Conservation (phyloP, 1,140 invertebrate species). For the Aleiodes sp. region DNA sequence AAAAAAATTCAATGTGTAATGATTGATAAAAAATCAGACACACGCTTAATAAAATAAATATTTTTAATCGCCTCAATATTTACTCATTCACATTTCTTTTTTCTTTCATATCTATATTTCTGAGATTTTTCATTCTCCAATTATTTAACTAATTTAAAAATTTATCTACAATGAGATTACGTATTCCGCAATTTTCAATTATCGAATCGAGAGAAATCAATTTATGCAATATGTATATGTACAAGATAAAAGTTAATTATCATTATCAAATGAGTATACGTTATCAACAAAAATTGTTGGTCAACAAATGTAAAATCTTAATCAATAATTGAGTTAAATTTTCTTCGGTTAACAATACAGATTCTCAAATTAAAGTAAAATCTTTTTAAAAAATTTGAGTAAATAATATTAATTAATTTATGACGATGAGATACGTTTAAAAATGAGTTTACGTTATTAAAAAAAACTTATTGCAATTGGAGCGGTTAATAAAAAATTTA, state of each 20-base stretch:
- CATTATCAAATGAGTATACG: neutral
- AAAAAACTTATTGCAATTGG: constrained; percentile 1
- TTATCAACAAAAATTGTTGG: neutral
- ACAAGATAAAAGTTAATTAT: neutral
- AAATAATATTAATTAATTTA: neutral
- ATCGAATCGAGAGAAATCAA: neutral
- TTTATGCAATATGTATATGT: neutral
- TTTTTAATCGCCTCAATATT: constrained; percentile 1
- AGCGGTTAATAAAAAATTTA: constrained; percentile 2
- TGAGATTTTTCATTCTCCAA: neutral
- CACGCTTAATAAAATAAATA: constrained; percentile 3
- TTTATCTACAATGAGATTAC: constrained; percentile 3
- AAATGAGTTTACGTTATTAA: neutral
- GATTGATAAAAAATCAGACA: neutral
- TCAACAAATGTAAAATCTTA: neutral
- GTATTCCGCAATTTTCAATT: neutral
- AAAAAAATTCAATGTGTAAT: too few relatives aligned
- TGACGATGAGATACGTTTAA: neutral
- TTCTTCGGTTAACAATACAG: neutral
- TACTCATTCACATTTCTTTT: neutral
- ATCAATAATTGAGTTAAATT: neutral
- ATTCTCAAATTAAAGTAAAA: neutral
- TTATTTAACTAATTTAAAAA: neutral
- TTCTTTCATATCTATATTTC: neutral
- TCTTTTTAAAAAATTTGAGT: neutral